Percentiles rank a stretch among this genome's conserved stretches.
Conservation (phyloP, 37 sponge, comb jelly and placozoan genomes). For the Sycon ciliatum region DNA sequence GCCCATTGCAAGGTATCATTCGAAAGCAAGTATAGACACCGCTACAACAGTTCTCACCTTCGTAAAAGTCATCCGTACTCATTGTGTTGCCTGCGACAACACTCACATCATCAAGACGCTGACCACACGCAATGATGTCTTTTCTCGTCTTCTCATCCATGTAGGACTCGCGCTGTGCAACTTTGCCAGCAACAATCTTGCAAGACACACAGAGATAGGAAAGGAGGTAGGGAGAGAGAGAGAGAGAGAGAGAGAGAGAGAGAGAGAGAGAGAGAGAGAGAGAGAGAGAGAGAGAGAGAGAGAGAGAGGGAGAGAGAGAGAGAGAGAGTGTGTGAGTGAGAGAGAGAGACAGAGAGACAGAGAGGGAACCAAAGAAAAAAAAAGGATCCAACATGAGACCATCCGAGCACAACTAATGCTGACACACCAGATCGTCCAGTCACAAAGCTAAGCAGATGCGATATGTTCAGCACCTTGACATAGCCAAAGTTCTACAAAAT, state of each 20-base stretch:
- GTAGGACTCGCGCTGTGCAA: too few species aligned
- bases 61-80: slow-evolving; percentile 96
- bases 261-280: background rate
- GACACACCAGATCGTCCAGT: too few species aligned
- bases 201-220: background rate
- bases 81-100: slow-evolving; percentile 68
- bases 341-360: slow-evolving; percentile 11
- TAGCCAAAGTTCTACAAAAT: too few species aligned
- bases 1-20: too few species aligned
- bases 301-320: background rate
- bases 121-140: too few species aligned
- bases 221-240: too few species aligned
- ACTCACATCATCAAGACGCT: background rate
- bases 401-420: too few species aligned
- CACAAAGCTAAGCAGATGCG: too few species aligned
- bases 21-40: background rate
- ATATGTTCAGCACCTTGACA: too few species aligned
- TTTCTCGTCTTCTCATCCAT: too few species aligned
- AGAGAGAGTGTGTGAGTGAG: slow-evolving; percentile 12
- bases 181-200: background rate
- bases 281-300: background rate
- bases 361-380: too few species aligned
- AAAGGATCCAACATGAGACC: too few species aligned
- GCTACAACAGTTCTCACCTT: slow-evolving; percentile 51
- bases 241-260: background rate